A percentile compares a stretch with the other conserved stretches of the same genome.
These are phyloP conservation scores for Tokudaia muenninki DNA, from an alignment of 2,797 vertebrate genomes.

Conservation along the genomic window DNA sequence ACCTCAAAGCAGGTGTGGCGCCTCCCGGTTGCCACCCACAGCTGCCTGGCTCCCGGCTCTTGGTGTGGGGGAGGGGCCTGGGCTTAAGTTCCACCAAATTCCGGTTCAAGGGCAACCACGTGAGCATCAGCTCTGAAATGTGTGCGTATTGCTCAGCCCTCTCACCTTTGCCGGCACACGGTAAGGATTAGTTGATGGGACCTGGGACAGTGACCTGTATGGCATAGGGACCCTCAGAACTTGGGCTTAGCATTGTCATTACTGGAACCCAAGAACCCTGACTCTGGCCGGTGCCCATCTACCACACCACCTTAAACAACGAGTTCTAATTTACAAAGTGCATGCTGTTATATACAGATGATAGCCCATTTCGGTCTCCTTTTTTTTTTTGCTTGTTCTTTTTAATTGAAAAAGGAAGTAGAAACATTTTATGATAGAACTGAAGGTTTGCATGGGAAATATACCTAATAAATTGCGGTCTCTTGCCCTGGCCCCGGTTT, in stretches of 20 bases:
- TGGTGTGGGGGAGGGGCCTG: rapidly evolving
- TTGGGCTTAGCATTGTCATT: background rate
- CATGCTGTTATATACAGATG: background rate
- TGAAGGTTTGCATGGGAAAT: too few species aligned
- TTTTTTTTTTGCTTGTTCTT: too few species aligned
- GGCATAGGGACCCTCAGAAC: background rate
- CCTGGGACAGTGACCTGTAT: background rate
- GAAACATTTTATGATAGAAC: too few species aligned
- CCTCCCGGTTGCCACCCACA: too few species aligned
- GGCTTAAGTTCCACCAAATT: background rate
- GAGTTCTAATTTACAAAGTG: background rate
- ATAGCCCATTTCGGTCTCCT: background rate
- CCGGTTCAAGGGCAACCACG: background rate
- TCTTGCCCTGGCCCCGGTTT: background rate
- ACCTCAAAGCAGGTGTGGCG: background rate
- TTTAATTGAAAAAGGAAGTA: too few species aligned
- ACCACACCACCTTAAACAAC: background rate
- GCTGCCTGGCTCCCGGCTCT: background rate
- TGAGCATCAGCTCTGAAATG: background rate
- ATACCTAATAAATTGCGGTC: too few species aligned
- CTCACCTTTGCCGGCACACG: background rate
- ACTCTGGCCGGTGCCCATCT: background rate
- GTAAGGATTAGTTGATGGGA: background rate
- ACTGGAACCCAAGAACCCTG: background rate
- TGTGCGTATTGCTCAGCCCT: rapidly evolving